Evolutionary conservation across 2,113 vertebrate genomes (phyloP), one percentile per base, ranked within the genome.

Genomic region (Pseudonaja textilis): DNA sequence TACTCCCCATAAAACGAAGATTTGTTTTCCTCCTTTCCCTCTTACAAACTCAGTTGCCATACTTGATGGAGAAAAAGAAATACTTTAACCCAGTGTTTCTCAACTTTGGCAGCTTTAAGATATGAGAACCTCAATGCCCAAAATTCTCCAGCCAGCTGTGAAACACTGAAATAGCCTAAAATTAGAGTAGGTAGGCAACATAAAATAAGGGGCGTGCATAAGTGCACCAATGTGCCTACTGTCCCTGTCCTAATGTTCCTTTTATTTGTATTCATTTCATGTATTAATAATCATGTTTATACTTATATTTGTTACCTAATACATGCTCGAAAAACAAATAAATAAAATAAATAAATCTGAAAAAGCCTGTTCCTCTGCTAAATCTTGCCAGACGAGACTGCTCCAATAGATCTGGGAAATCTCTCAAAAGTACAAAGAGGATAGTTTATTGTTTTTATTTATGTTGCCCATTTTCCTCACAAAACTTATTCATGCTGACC

Each of bases 401-500:
- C 12, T 50, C 18, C 47, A 50, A 54, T 88, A 52, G 39, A 11
- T 86, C 25, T 29, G 42, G 50, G 4, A 25, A 55, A 88, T n/a
- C 23, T 47, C 34, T 52, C 34, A 89, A 52, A 55, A 25, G 50
- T 69, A 74, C 52, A 89, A 89, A 85, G 6, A 12, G 69, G 34
- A 5, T 42, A 81, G 20, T 56, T 89, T 81, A 64, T 81, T 92
- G 87, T 55, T 88, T n/a, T 16, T 47, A 18, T 92, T 59, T 81
- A 52, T 8, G 22, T 14, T 56, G 39, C 52, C 88, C 34, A 89
- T 47, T 89, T 92, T n/a, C 50, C 39, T 56, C 61, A 89, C 39
- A 81, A 81, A 64, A 56, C 64, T 29, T 89, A 23, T 52, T 64
- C 91, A 56, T 23, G 87, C 91, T 92, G 87, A 92, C 87, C 74